Evolutionary conservation across 2,888 invertebrate genomes (phyloP).

Genomic region (Gibbula magus): DNA sequence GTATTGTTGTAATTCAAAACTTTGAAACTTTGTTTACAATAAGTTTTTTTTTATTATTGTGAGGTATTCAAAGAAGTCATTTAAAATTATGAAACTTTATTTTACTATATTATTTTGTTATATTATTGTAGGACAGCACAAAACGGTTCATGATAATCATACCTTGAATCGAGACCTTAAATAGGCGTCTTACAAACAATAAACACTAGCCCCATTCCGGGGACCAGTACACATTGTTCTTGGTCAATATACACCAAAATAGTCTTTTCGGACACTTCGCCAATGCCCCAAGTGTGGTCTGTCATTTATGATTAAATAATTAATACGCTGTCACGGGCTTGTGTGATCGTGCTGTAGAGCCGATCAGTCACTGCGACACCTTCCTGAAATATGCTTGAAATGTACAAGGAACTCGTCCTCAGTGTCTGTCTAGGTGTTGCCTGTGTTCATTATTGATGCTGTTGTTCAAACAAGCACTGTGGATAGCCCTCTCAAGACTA

Average conservation of each 20-base stretch:
- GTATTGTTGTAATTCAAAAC: too few relatives aligned
- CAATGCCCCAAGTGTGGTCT: neutral
- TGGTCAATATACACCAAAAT: too few relatives aligned
- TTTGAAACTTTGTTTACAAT: too few relatives aligned
- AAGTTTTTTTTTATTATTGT: too few relatives aligned
- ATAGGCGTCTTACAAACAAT: neutral
- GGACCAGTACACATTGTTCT: too few relatives aligned
- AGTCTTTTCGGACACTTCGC: neutral
- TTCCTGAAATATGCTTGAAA: neutral
- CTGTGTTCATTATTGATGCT: neutral
- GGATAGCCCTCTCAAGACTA: too few relatives aligned
- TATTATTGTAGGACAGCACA: too few relatives aligned
- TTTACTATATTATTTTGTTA: too few relatives aligned
- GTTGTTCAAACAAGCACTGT: neutral
- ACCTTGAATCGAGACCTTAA: too few relatives aligned
- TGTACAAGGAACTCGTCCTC: neutral
- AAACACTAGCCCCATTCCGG: neutral
- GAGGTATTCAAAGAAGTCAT: too few relatives aligned
- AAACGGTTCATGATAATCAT: too few relatives aligned
- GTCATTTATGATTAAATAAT: constrained; percentile 25
- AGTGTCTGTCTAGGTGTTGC: neutral
- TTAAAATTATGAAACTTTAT: too few relatives aligned
- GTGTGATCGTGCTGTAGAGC: neutral
- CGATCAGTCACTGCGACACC: neutral
- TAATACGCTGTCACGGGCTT: constrained; percentile 6